Conservation (phyloP, 2,797 vertebrate species). For the Xiphophorus birchmanni region DNA sequence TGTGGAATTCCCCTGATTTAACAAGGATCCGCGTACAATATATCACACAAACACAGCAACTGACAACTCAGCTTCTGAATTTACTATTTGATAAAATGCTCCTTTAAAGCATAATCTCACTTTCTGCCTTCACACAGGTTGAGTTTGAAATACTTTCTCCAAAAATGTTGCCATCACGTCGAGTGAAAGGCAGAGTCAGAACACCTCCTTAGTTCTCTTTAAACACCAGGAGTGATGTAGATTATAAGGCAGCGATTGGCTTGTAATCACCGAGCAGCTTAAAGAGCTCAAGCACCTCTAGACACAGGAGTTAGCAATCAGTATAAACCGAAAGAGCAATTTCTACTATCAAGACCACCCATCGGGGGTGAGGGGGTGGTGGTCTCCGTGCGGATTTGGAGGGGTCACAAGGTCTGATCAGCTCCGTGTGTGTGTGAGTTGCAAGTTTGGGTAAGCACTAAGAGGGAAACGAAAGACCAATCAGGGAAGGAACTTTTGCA, state of each 20-base stretch:
- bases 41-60: slow-evolving; percentile 33
- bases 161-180: not conserved
- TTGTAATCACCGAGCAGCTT: slow-evolving; percentile 49
- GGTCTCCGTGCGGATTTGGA: slow-evolving; percentile 27
- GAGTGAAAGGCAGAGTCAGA: slow-evolving; percentile 14
- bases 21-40: slow-evolving; percentile 49
- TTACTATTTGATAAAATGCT: not conserved
- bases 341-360: slow-evolving; percentile 70
- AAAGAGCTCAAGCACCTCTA: slow-evolving; percentile 46
- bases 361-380: slow-evolving; percentile 12
- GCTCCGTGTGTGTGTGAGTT: not conserved
- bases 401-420: slow-evolving; percentile 25
- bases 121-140: not conserved
- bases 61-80: slow-evolving; percentile 3
- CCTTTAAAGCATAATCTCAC: not conserved
- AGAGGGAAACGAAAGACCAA: slow-evolving; percentile 8
- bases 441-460: slow-evolving; percentile 11
- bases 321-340: slow-evolving; percentile 55
- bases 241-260: slow-evolving; percentile 54
- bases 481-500: not conserved
- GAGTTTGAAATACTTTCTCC: slow-evolving; percentile 3
- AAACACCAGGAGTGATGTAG: slow-evolving; percentile 27
- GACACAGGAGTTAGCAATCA: slow-evolving; percentile 74
- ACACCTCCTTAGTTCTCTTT: slow-evolving; percentile 30
- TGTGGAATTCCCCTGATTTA: slow-evolving; percentile 66